A percentile compares a stretch with the other conserved stretches of the same genome.
Evolutionary conservation across 2,888 invertebrate species (phyloP).

Genomic region (Hemistola chrysoprasaria): DNA sequence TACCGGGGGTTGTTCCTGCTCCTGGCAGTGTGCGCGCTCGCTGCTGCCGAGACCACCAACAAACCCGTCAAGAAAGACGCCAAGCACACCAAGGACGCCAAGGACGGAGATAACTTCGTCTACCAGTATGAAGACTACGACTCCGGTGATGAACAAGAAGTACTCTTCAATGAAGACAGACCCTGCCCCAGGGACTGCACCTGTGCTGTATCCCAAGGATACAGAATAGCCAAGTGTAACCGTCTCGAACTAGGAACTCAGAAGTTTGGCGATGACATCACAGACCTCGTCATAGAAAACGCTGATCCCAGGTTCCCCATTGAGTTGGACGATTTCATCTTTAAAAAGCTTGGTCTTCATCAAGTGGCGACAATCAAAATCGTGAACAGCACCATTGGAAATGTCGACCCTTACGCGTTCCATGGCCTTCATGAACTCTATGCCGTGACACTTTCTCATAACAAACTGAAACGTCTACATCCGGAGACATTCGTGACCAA

Average conservation of each 20-base stretch:
- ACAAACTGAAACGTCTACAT: conserved; percentile 84
- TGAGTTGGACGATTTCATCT: conserved; percentile 82
- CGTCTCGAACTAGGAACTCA: conserved; percentile 85
- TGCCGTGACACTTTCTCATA: conserved; percentile 86
- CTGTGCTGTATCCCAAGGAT: conserved; percentile 83
- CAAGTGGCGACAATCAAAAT: conserved; percentile 86
- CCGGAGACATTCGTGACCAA: conserved; percentile 87
- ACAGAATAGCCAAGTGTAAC: conserved; percentile 85
- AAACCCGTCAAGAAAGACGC: conserved; percentile 63
- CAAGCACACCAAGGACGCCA: conserved; percentile 39
- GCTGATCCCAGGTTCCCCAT: conserved; percentile 82
- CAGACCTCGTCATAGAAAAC: conserved; percentile 85
- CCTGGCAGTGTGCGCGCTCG: conserved; percentile 72
- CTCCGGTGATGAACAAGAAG: conserved; percentile 72
- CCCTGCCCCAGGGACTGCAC: conserved; percentile 85
- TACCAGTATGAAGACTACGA: conserved; percentile 72
- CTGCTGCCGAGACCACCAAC: conserved; percentile 60
- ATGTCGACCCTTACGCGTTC: conserved; percentile 87
- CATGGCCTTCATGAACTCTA: conserved; percentile 85
- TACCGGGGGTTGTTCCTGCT: conserved; percentile 75
- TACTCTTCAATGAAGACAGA: conserved; percentile 70
- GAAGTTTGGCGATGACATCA: conserved; percentile 85
- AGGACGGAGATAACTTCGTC: conserved; percentile 55
- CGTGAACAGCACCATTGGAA: conserved; percentile 85
- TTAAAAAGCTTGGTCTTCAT: conserved; percentile 84